Percentiles rank a stretch among this genome's conserved stretches.
These are phyloP conservation scores for Monodelphis domestica DNA, from an alignment of 2,797 vertebrate genomes.

Conservation along the genomic window DNA sequence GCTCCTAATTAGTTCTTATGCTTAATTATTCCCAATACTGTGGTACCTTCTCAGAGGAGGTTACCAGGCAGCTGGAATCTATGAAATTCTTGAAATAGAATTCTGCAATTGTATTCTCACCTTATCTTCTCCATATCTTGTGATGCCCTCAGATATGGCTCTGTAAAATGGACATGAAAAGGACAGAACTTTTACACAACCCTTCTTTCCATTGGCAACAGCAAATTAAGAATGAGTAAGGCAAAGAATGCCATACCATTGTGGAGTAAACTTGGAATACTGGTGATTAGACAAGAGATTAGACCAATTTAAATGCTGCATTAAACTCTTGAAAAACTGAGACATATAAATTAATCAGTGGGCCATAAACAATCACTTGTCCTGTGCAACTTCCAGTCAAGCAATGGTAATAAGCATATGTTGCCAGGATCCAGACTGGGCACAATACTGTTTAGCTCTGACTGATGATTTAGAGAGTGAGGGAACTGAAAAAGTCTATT, in stretches of 20 bases:
- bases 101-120: neutral
- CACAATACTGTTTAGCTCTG: neutral
- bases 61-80: neutral
- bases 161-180: slow-evolving; percentile 3
- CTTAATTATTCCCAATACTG: no score
- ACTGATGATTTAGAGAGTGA: slow-evolving; percentile 25
- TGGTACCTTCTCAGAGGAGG: neutral
- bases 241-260: neutral
- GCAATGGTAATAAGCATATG: neutral
- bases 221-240: neutral
- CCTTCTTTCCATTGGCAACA: neutral
- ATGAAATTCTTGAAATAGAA: neutral
- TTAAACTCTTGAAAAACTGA: neutral
- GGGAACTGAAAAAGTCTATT: slow-evolving; percentile 24
- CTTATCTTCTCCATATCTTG: neutral
- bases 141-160: neutral
- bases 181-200: slow-evolving; percentile 23
- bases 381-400: neutral
- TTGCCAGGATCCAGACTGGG: neutral
- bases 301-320: neutral
- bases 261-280: neutral
- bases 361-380: neutral
- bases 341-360: neutral
- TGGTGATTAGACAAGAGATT: neutral
- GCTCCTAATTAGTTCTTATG: no score